Evolutionary conservation across 2,888 invertebrate genomes (phyloP).

Genomic region (Catocala sponsa): DNA sequence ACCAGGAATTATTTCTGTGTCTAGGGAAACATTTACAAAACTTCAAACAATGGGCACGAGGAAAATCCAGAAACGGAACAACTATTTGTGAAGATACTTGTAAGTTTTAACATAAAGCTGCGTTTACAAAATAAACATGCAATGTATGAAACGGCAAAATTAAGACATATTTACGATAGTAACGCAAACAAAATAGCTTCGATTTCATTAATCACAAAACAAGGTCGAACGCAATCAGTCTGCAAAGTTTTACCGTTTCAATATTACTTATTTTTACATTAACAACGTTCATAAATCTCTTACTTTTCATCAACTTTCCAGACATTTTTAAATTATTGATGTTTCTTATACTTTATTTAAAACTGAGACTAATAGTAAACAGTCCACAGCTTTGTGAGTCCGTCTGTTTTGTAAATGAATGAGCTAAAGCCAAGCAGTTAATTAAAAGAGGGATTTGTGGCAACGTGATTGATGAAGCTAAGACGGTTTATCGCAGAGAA

Average conservation of each 20-base stretch:
- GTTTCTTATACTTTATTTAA: conserved; percentile 7
- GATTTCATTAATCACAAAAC: not conserved
- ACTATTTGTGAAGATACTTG: too few relatives aligned
- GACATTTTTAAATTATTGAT: conserved; percentile 9
- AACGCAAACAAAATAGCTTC: too few relatives aligned
- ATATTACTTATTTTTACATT: conserved; percentile 5
- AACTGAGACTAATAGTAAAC: conserved; percentile 29
- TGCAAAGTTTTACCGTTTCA: not conserved
- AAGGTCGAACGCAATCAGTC: conserved; percentile 1
- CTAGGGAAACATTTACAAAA: too few relatives aligned
- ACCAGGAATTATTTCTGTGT: too few relatives aligned
- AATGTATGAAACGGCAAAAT: too few relatives aligned
- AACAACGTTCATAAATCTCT: conserved; percentile 6
- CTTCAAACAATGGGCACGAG: too few relatives aligned
- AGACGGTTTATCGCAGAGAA: conserved; percentile 17
- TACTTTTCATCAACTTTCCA: conserved; percentile 12
- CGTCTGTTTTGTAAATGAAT: conserved; percentile 53
- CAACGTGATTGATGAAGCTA: conserved; percentile 50
- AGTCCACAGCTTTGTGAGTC: conserved; percentile 32
- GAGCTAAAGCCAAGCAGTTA: conserved; percentile 50
- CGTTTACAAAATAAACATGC: too few relatives aligned
- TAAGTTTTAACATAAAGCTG: too few relatives aligned
- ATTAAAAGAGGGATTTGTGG: conserved; percentile 54
- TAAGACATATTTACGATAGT: too few relatives aligned
- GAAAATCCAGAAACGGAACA: too few relatives aligned